Evolutionary conservation across 2,888 invertebrate genomes (phyloP).

Genomic region (Phyto melanocephala): DNA sequence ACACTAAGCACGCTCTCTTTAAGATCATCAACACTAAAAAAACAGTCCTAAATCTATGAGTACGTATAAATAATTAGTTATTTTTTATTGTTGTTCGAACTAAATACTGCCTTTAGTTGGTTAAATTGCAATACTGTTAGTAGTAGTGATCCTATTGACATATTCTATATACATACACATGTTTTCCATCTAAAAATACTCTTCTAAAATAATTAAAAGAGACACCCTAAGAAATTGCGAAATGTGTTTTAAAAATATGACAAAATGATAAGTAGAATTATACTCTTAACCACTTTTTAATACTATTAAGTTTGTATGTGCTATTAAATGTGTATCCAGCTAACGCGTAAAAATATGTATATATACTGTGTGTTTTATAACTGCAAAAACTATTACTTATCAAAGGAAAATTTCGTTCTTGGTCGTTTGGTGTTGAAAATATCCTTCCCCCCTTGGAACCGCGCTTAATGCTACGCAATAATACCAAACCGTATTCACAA

Average conservation of each 20-base stretch:
- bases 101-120: background rate
- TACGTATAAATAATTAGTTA: background rate
- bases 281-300: background rate
- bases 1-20: background rate
- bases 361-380: too few relatives aligned
- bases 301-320: background rate
- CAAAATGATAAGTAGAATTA: background rate
- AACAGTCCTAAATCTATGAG: background rate
- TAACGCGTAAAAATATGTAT: too few relatives aligned
- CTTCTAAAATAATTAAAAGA: constrained; percentile 5
- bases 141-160: constrained; percentile 15
- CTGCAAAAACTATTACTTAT: too few relatives aligned
- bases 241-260: background rate
- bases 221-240: background rate
- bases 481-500: constrained; percentile 24
- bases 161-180: constrained; percentile 27
- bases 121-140: constrained; percentile 23
- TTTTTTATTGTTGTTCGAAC: background rate
- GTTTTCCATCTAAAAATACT: background rate
- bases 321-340: too few relatives aligned
- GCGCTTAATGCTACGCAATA: too few relatives aligned
- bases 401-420: too few relatives aligned
- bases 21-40: background rate
- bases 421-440: too few relatives aligned
- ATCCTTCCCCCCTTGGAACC: too few relatives aligned